Evolutionary conservation across 2,888 invertebrate species (phyloP).

Genomic region (Andrena hattorfiana): DNA sequence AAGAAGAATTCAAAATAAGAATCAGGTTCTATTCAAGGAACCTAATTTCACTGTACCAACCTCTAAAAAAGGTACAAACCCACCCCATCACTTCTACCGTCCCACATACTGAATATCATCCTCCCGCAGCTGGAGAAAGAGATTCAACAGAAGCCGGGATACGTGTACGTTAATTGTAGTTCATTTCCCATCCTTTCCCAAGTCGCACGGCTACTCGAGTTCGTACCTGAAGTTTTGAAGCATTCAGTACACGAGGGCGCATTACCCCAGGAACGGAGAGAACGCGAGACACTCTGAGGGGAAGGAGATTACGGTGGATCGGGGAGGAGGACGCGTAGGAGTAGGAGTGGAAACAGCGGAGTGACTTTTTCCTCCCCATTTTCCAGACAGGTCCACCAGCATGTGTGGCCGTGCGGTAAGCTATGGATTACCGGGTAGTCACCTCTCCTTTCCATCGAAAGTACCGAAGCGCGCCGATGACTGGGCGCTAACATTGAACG

Average conservation of each 20-base stretch:
- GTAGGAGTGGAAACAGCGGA: slow-evolving; percentile 34
- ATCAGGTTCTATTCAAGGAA: no score
- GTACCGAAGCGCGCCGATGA: slow-evolving; percentile 7
- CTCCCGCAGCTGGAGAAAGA: no score
- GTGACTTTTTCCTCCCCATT: slow-evolving; percentile 29
- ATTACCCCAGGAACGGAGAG: slow-evolving; percentile 10
- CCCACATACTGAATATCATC: no score
- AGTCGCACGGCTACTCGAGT: background rate
- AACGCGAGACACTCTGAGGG: slow-evolving; percentile 24
- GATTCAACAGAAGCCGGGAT: no score
- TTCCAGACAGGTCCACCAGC: slow-evolving; percentile 21
- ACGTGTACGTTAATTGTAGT: no score
- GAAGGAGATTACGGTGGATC: slow-evolving; percentile 53
- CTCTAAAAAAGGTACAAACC: no score
- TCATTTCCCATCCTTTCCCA: background rate
- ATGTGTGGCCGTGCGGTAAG: background rate
- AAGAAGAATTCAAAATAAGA: no score
- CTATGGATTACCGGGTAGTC: slow-evolving; percentile 17
- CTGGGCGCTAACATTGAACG: slow-evolving; percentile 14
- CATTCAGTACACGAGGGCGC: background rate
- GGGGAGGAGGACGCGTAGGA: slow-evolving; percentile 20
- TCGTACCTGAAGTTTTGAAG: background rate
- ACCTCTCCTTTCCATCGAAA: slow-evolving; percentile 12
- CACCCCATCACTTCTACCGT: background rate
- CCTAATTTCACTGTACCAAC: no score